These are phyloP conservation scores for Crocodylus rhombifer DNA, from an alignment of 2,797 vertebrate genomes.

Conservation along the genomic window DNA sequence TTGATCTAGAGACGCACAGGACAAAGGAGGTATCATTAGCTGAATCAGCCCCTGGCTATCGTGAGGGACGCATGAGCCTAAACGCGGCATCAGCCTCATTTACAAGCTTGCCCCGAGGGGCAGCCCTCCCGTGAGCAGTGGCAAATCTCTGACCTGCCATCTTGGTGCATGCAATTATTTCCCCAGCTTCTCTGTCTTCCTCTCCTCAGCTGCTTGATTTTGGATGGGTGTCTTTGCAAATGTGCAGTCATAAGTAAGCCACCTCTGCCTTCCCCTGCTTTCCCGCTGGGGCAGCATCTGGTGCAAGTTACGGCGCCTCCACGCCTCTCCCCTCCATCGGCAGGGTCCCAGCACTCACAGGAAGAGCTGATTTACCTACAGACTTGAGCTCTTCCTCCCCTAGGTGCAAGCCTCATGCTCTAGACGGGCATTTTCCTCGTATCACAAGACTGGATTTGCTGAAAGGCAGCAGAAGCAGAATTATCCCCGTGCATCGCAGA, in stretches of 20 bases:
- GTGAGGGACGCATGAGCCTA: constrained; percentile 53
- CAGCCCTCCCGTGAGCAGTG: constrained; percentile 31
- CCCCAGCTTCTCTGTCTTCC: neutral
- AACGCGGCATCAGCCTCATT: constrained; percentile 18
- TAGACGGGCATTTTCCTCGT: neutral
- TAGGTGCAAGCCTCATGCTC: neutral
- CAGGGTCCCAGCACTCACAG: neutral
- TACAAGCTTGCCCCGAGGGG: neutral
- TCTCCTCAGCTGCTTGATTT: neutral
- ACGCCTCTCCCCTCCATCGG: neutral
- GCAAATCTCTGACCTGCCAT: constrained; percentile 38
- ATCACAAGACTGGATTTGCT: rapidly evolving
- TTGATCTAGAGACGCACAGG: constrained; percentile 62
- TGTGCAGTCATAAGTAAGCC: neutral
- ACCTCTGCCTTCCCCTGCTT: neutral
- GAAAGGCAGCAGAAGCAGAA: neutral
- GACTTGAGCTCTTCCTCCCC: neutral
- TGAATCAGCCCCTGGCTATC: constrained; percentile 57
- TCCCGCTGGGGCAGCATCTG: neutral
- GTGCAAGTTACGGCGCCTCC: neutral
- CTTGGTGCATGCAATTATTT: constrained; percentile 18
- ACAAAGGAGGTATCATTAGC: constrained; percentile 65
- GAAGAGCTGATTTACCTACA: neutral
- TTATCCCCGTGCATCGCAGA: too few relatives aligned
- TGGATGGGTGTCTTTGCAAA: neutral